Conservation (phyloP, 2,113 vertebrate genomes). For the Colinus virginianus region DNA sequence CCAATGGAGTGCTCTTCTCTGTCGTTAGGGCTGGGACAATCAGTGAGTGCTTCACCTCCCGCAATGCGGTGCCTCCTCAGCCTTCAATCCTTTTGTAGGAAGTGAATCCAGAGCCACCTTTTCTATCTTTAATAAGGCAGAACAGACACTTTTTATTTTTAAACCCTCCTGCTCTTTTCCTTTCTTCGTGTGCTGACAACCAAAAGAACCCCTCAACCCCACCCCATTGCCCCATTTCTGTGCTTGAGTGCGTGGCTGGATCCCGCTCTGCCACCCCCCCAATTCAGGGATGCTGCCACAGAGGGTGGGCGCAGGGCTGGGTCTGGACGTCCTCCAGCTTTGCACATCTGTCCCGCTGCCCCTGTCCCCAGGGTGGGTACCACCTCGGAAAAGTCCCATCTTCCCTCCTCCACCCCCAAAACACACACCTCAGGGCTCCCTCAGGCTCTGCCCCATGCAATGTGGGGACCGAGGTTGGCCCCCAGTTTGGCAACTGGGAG, state of each 20-base stretch:
- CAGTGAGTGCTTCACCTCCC: constrained; percentile 48
- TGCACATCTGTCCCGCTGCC: neutral
- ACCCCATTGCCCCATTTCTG: neutral
- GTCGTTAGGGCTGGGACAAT: constrained; percentile 60
- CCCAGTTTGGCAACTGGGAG: constrained; percentile 38
- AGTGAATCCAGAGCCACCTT: constrained; percentile 61
- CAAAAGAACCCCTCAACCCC: constrained; percentile 37
- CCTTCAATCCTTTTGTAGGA: constrained; percentile 66
- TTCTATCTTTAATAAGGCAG: constrained; percentile 73
- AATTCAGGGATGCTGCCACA: constrained; percentile 31
- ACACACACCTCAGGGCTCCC: neutral
- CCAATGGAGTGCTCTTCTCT: constrained; percentile 2
- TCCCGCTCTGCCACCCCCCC: neutral
- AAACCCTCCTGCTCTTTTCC: constrained; percentile 57
- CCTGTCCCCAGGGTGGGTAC: neutral
- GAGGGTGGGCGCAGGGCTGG: neutral
- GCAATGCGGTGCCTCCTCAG: constrained; percentile 32
- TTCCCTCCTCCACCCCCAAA: neutral
- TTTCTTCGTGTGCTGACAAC: constrained; percentile 73
- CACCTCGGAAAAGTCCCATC: neutral
- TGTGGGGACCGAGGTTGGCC: neutral
- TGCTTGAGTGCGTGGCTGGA: accelerated
- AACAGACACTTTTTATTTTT: constrained; percentile 66
- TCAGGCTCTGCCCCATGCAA: accelerated
- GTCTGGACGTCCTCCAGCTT: neutral